Percentiles rank a stretch among this genome's conserved stretches.
Evolutionary conservation across 1,140 invertebrate genomes (phyloP).

Genomic region (Palaemon carinicauda): DNA sequence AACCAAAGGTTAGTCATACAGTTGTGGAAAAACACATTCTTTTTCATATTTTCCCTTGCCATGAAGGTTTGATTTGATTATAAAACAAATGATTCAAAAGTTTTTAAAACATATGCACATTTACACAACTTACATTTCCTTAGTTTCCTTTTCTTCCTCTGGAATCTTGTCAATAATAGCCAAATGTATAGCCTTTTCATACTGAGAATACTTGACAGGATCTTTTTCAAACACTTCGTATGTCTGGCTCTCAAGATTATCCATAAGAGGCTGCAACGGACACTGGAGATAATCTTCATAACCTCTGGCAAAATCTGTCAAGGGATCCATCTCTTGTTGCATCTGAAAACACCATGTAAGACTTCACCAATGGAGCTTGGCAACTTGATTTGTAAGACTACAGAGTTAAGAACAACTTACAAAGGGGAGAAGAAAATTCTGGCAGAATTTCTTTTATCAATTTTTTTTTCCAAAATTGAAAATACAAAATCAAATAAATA

Average conservation of each 20-base stretch:
- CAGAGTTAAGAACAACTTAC: too few relatives aligned
- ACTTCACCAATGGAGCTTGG: neutral
- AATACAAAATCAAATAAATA: too few relatives aligned
- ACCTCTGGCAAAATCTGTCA: constrained; percentile 73
- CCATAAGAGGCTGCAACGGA: constrained; percentile 90
- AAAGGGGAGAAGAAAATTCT: too few relatives aligned
- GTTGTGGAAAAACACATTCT: too few relatives aligned
- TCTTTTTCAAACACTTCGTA: constrained; percentile 99
- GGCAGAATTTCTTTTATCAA: too few relatives aligned
- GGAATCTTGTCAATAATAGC: constrained; percentile 73
- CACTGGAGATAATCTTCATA: constrained; percentile 94
- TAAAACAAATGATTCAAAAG: too few relatives aligned
- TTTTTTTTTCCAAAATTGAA: too few relatives aligned
- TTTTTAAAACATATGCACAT: neutral
- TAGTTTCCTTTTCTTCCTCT: constrained; percentile 66
- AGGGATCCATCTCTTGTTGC: constrained; percentile 67
- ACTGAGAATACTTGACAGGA: constrained; percentile 93
- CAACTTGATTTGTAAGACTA: too few relatives aligned
- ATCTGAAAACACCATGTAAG: constrained; percentile 59
- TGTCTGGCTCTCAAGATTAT: constrained; percentile 94
- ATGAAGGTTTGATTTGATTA: too few relatives aligned
- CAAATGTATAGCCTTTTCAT: constrained; percentile 73
- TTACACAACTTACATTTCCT: constrained; percentile 52
- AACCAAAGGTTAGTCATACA: too few relatives aligned
- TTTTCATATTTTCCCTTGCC: too few relatives aligned